Percentiles rank a stretch among this genome's conserved stretches.
phyloP scores from a whole-genome alignment of 2,888 invertebrate species.

The Teleiodes luculella region DNA sequence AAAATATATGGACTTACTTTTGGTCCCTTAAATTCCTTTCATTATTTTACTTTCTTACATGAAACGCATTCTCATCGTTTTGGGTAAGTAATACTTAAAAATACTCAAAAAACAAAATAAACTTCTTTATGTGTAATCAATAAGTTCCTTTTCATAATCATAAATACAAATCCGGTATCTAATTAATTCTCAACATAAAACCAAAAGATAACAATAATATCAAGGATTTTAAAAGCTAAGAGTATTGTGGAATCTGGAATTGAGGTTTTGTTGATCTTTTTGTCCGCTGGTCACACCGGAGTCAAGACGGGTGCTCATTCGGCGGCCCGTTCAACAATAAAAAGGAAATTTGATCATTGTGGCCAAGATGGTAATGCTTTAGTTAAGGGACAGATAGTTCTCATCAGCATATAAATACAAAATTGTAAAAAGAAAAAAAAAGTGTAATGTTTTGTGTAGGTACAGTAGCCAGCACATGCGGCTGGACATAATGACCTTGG shows the following conservation, averaged over 20 bases:
- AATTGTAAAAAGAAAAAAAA: background rate
- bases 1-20: background rate
- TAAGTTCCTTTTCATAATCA: background rate
- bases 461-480: too few species aligned
- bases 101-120: too few species aligned
- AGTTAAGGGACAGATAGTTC: constrained; percentile 51
- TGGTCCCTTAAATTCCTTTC: too few species aligned
- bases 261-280: constrained; percentile 23
- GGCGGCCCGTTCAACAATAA: constrained; percentile 72
- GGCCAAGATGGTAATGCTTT: constrained; percentile 41
- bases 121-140: background rate
- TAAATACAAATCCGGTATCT: constrained; percentile 4
- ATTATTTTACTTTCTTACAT: too few species aligned
- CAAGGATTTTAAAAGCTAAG: constrained; percentile 3
- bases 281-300: constrained; percentile 32
- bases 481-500: too few species aligned
- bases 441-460: too few species aligned
- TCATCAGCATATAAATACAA: background rate
- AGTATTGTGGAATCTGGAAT: background rate
- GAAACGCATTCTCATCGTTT: too few species aligned
- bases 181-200: constrained; percentile 3
- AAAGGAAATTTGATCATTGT: constrained; percentile 79
- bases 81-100: too few species aligned
- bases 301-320: constrained; percentile 58
- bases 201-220: constrained; percentile 6